Evolutionary conservation across 2,888 invertebrate genomes (phyloP), one percentile per base, ranked within the genome.

Genomic region (Amphipoea oculea): DNA sequence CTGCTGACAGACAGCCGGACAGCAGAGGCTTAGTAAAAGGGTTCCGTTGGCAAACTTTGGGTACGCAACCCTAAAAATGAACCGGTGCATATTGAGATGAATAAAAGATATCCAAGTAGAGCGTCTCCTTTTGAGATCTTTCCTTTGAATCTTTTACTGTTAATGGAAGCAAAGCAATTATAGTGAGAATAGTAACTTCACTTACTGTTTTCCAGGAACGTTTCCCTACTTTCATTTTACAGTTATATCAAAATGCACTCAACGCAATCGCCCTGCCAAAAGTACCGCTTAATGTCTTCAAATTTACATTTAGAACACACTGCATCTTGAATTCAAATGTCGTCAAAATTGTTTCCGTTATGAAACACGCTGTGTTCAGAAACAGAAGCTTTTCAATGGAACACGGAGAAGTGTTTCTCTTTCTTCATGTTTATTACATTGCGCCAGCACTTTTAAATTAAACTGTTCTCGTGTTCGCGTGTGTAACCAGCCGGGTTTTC

Each of bases 291-390:
- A 89, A 89, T 90, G 87, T 90, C 85, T 81, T 87, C 82, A 78
- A 91, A 93, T 93, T 93, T 91, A 90, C 93, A 93, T 94, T 92
- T 92, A 93, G 93, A 93, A 92, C 92, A 91, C 90, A 86, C 72
- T 89, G 89, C 86, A 88, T 84, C 88, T 89, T 88, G 85, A 89
- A 88, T 87, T 89, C 88, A 89, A 89, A 89, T 86, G 87, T 89
- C 90, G 83, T 89, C 87, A 89, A 85, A 87, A 85, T 85, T 87
- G 69, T 81, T 76, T 74, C 81, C 67, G 66, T 81, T 84, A 85
- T 87, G 81, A 78, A 82, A 82, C 76, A 63, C 63, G 48, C 70
- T 77, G 68, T 20, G 36, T 74, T 72, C 62, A 51, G 20, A 40
- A 79, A 81, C 83, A 71, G 57, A 60, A 80, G 73, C 75, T 79